Evolutionary conservation across 2,888 invertebrate species (phyloP).

Genomic region (Liodrosophila aerea): DNA sequence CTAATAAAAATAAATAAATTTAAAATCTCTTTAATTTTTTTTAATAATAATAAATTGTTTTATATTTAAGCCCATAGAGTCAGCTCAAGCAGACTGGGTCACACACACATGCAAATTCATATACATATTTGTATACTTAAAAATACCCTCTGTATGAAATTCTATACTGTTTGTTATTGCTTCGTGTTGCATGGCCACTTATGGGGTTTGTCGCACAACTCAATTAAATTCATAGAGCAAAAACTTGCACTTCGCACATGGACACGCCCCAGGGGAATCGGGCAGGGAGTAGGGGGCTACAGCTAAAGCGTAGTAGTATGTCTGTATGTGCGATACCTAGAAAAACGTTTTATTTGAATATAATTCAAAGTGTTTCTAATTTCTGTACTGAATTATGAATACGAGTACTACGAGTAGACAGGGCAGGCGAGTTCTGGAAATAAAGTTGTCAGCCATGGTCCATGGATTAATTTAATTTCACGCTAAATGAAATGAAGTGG

Average conservation of each 20-base stretch:
- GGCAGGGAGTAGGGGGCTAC: too few species aligned
- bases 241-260: conserved; percentile 22
- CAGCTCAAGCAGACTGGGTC: too few species aligned
- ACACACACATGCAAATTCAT: too few species aligned
- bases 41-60: too few species aligned
- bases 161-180: conserved; percentile 23
- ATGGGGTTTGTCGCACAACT: conserved; percentile 63
- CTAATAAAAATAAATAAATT: too few species aligned
- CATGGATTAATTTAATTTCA: conserved; percentile 80
- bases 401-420: conserved; percentile 11
- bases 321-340: conserved; percentile 6
- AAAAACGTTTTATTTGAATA: conserved; percentile 71
- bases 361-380: conserved; percentile 77
- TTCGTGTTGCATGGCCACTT: conserved; percentile 33
- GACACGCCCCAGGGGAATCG: conserved; percentile 40
- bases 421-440: conserved; percentile 38
- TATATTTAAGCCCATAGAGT: too few species aligned
- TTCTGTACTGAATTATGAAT: conserved; percentile 48
- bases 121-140: too few species aligned
- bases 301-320: too few species aligned
- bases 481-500: conserved; percentile 71
- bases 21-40: too few species aligned
- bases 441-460: conserved; percentile 76
- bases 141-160: too few species aligned
- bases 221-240: conserved; percentile 69